phyloP scores from a whole-genome alignment of 2,888 invertebrate species.

The Napeogenes sylphis region DNA sequence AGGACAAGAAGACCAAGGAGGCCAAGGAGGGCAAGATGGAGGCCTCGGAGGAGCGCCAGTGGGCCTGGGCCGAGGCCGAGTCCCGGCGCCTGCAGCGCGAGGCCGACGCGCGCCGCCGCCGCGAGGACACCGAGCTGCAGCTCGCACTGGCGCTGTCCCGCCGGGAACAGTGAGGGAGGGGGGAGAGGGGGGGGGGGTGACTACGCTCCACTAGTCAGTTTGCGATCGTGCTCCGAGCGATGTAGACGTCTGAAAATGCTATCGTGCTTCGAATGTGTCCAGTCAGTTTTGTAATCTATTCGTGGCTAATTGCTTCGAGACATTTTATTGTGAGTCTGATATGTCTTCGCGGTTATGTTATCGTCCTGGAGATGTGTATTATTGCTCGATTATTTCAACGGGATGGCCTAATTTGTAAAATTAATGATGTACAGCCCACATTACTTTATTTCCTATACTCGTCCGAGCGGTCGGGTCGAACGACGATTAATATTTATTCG shows the following conservation, averaged over 20 bases:
- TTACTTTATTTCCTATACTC: no score
- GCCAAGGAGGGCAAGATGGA: conserved; percentile 43
- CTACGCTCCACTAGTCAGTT: no score
- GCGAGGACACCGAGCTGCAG: conserved; percentile 85
- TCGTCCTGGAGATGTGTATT: no score
- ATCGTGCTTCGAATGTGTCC: not conserved
- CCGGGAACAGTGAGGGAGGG: conserved; percentile 58
- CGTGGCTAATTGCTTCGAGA: conserved; percentile 1
- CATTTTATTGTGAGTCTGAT: not conserved
- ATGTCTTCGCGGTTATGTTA: not conserved
- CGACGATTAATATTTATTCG: no score
- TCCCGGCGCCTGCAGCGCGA: conserved; percentile 81
- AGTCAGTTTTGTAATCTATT: not conserved
- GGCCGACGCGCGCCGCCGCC: conserved; percentile 75
- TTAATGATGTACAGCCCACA: no score
- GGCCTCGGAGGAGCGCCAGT: conserved; percentile 81
- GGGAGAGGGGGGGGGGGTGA: not conserved
- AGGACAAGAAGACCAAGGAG: conserved; percentile 58
- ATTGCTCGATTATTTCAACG: no score
- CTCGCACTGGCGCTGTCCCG: conserved; percentile 84
- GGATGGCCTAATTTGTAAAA: no score
- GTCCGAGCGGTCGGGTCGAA: no score
- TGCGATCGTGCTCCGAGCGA: no score
- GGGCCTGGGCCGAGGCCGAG: conserved; percentile 85
- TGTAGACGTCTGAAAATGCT: no score